Conservation (phyloP, 2,888 invertebrate species). For the Perithous albicinctus region DNA sequence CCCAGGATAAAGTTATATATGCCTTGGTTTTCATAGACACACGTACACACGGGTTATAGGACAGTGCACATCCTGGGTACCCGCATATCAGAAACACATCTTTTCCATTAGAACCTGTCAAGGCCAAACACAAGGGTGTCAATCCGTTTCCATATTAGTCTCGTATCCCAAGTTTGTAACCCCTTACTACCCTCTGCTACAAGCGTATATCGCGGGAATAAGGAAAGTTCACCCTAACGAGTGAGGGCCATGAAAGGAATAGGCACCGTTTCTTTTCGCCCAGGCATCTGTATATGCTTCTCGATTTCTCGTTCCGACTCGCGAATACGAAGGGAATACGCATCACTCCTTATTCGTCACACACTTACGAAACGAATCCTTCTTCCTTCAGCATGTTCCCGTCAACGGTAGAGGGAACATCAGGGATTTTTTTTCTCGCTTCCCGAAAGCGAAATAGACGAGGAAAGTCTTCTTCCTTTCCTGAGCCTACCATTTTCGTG, state of each 20-base stretch:
- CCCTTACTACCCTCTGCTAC: constrained; percentile 58
- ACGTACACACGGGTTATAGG: too few species aligned
- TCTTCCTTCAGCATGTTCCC: constrained; percentile 44
- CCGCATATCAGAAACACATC: constrained; percentile 68
- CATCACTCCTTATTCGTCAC: constrained; percentile 72
- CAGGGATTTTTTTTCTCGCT: constrained; percentile 37
- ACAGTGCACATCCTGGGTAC: neutral
- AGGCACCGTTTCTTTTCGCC: constrained; percentile 17
- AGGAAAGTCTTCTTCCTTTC: constrained; percentile 46
- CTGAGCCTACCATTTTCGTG: constrained; percentile 9
- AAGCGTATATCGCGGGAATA: constrained; percentile 9
- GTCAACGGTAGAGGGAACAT: constrained; percentile 29
- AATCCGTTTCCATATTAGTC: constrained; percentile 65
- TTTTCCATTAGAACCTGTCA: constrained; percentile 74
- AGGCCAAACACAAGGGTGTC: constrained; percentile 66
- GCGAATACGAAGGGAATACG: constrained; percentile 46
- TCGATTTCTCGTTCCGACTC: constrained; percentile 50
- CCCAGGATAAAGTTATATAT: neutral
- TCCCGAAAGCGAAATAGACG: constrained; percentile 12
- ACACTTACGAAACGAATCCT: constrained; percentile 41
- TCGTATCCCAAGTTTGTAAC: constrained; percentile 54
- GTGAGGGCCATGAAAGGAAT: constrained; percentile 36
- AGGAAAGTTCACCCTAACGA: constrained; percentile 51
- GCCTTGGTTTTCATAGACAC: neutral
- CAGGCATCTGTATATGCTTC: constrained; percentile 16